These are phyloP conservation scores for Trissolcus brochymenae DNA, from an alignment of 2,888 invertebrate genomes.

Conservation along the genomic window DNA sequence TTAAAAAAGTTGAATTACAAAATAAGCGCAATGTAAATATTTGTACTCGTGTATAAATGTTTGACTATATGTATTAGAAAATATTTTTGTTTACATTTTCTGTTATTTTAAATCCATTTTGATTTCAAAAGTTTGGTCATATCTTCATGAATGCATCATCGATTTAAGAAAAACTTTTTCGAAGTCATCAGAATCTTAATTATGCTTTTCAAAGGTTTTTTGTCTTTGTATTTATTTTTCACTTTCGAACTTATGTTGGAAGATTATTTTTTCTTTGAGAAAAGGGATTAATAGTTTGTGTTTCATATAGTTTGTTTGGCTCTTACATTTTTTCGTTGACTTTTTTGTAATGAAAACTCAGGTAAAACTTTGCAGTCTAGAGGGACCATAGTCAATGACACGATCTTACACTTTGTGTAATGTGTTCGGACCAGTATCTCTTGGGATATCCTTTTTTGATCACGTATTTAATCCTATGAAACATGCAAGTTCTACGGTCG, in stretches of 20 bases:
- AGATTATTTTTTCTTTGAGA: slow-evolving; percentile 1
- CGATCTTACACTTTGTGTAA: slow-evolving; percentile 70
- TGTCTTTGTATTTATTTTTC: not conserved
- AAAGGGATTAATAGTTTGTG: not conserved
- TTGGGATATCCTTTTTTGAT: slow-evolving; percentile 72
- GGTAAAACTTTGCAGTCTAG: not conserved
- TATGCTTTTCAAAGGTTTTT: too few species aligned
- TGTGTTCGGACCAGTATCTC: slow-evolving; percentile 61
- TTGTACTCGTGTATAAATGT: too few species aligned
- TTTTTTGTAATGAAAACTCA: slow-evolving; percentile 29
- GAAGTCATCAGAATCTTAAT: too few species aligned
- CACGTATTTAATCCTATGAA: slow-evolving; percentile 69
- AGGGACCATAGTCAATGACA: slow-evolving; percentile 64
- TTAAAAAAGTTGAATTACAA: too few species aligned
- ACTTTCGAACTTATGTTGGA: not conserved
- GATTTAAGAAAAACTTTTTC: too few species aligned
- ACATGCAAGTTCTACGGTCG: slow-evolving; percentile 59
- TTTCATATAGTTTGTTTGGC: slow-evolving; percentile 22
- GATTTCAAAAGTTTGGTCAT: too few species aligned
- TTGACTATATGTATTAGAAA: too few species aligned
- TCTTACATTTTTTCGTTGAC: slow-evolving; percentile 47
- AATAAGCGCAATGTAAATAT: too few species aligned
- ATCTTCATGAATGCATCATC: too few species aligned
- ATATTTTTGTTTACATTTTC: too few species aligned
- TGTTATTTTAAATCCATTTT: too few species aligned